Conservation (phyloP, 2,888 invertebrate genomes). For the Cataglyphis rosenhaueri region DNA sequence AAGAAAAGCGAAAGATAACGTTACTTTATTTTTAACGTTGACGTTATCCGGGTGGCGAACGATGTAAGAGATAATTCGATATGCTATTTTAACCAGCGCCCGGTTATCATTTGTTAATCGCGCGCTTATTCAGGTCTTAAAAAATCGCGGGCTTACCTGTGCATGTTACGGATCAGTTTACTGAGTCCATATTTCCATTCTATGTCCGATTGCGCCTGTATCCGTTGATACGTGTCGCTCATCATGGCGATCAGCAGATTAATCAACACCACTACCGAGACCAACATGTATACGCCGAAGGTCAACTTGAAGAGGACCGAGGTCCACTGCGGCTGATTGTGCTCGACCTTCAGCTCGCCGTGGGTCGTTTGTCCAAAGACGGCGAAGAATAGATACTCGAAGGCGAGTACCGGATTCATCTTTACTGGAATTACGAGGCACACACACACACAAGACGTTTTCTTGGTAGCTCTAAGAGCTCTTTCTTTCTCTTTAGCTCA, state of each 20-base stretch:
- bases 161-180: slow-evolving; percentile 92
- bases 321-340: slow-evolving; percentile 92
- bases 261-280: slow-evolving; percentile 98
- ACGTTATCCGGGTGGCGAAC: not conserved
- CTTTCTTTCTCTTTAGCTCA: slow-evolving; percentile 62
- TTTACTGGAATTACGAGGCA: slow-evolving; percentile 88
- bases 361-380: slow-evolving; percentile 97
- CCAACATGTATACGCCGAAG: slow-evolving; percentile 99
- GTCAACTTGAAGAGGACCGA: slow-evolving; percentile 95
- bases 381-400: slow-evolving; percentile 99
- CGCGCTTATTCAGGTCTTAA: slow-evolving; percentile 23
- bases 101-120: slow-evolving; percentile 24
- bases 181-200: slow-evolving; percentile 94
- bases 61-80: slow-evolving; percentile 34
- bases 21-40: slow-evolving; percentile 21
- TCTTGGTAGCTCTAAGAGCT: slow-evolving; percentile 60
- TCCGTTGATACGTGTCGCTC: slow-evolving; percentile 99
- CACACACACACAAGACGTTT: slow-evolving; percentile 61
- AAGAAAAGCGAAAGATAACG: not conserved
- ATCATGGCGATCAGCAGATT: slow-evolving; percentile 99
- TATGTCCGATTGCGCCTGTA: slow-evolving; percentile 95
- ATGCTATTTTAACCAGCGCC: slow-evolving; percentile 9
- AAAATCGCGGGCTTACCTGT: slow-evolving; percentile 85
- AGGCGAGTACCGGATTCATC: slow-evolving; percentile 96
- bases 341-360: slow-evolving; percentile 92